Evolutionary conservation across 2,113 vertebrate genomes (phyloP), one percentile per base, ranked within the genome.

Genomic region (Okapia johnstoni): DNA sequence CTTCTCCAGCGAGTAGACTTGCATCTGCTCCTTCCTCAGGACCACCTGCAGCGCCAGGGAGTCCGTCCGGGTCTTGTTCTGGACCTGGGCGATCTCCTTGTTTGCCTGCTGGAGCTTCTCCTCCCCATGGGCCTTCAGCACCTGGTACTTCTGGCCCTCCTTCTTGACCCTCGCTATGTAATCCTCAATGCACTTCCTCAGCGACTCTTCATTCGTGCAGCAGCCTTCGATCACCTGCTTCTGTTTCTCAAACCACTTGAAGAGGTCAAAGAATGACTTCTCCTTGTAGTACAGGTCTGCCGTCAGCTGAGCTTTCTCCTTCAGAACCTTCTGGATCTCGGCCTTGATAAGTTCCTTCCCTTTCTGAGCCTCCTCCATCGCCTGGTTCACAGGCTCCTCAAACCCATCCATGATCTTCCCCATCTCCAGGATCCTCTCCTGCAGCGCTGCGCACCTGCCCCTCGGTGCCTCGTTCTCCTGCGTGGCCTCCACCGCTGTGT

Each of bases 191-290:
- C 99, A 99, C 73, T 99, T 99, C 98, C 99, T 99, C 94, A 99
- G 97, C 0, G 99, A 99, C 76, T 99, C 99, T 96, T 99, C 99
- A 30, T 99, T 99, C 50, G 0, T 19, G 93, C 97, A 99, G 97
- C 99, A 99, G 54, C 99, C 99, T 26, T 99, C 99, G 3, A 99
- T 97, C 0, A 98, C 98, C 0, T 99, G 99, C 98, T 99, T 99
- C 98, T 99, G 99, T 50, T 99, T 99, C 97, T 99, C 99, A 87
- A 99, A 99, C 21, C 99, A 99, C 97, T 99, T 99, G 97, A 99
- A 99, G 63, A 99, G 98, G 1, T 99, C 99, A 0, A 99, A 99
- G 93, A 99, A 99, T 1, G 99, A 99, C 50, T 99, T 99, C 43
- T 99, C 99, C 99, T 99, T 98, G 19, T 99, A 97, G 52, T 98